These are phyloP conservation scores for Melinaea menophilus DNA, from an alignment of 2,888 invertebrate genomes.

Conservation along the genomic window DNA sequence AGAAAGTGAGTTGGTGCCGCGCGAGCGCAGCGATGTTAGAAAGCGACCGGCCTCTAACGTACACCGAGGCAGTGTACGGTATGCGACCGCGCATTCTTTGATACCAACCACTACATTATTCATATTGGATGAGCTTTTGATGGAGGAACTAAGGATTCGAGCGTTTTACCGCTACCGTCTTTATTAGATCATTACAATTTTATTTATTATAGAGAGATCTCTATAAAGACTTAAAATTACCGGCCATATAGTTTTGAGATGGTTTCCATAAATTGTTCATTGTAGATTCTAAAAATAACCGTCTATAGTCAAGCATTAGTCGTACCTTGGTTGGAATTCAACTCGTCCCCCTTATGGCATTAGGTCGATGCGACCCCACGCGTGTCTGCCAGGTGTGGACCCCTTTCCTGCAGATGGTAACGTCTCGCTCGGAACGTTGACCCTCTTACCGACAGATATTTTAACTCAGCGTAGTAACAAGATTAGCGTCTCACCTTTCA, in stretches of 20 bases:
- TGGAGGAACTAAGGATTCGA: constrained; percentile 1
- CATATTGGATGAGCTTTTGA: constrained; percentile 1
- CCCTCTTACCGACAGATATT: constrained; percentile 35
- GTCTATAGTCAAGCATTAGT: neutral
- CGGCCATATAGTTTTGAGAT: too few relatives aligned
- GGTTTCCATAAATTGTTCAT: neutral
- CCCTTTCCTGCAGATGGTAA: constrained; percentile 60
- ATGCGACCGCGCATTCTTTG: constrained; percentile 35
- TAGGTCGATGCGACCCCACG: constrained; percentile 58
- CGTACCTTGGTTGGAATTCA: constrained; percentile 30
- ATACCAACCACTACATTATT: neutral
- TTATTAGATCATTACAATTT: neutral
- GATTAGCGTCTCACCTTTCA: constrained; percentile 17
- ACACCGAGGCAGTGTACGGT: constrained; percentile 52
- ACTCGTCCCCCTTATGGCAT: constrained; percentile 49
- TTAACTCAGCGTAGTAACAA: constrained; percentile 29
- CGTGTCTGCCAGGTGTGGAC: constrained; percentile 62
- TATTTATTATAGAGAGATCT: too few relatives aligned
- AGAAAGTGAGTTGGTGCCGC: constrained; percentile 72
- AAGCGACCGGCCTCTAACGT: constrained; percentile 60
- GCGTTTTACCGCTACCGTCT: neutral
- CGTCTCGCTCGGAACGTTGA: constrained; percentile 42
- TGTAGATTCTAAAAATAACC: neutral
- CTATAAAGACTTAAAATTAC: too few relatives aligned
- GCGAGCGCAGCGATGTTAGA: constrained; percentile 69